Evolutionary conservation across 2,113 vertebrate genomes (phyloP), one percentile per base, ranked within the genome.

Genomic region (Setophaga petechia): DNA sequence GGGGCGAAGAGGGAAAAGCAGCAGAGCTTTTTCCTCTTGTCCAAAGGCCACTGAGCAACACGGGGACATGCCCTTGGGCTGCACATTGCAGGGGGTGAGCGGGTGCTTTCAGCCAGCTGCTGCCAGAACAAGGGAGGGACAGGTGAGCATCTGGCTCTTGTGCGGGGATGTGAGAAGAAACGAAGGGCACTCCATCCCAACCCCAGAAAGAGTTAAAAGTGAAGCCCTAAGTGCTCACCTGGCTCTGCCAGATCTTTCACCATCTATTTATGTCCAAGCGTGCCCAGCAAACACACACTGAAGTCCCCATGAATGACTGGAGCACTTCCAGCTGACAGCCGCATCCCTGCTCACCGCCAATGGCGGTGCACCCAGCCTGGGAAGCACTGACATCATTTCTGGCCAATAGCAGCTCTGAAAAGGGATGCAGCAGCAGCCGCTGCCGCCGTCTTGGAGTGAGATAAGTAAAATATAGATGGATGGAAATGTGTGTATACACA

Each of bases 311-410:
- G 99, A 99, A 99, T 98, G 98, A 99, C 98, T 98, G 97, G 98
- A 98, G 98, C 97, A 98, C 97, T 98, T 98, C 98, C 98, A 87
- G 97, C 98, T 98, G 98, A 98, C 97, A 97, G 95, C 98, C 97
- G 98, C 98, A 98, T 98, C 98, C 98, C 95, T 84, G 96, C 96
- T 54, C 93, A 94, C 96, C 95, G 97, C 99, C 99, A 99, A 99
- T 96, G 97, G 97, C 96, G 97, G 94, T 63, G 93, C 97, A 97
- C 97, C 97, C 97, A 97, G 97, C 96, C 97, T 97, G 97, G 97
- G 98, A 98, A 98, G 97, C 96, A 98, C 98, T 99, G 98, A 99
- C 99, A 99, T 99, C 99, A 99, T 99, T 97, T 97, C 93, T 97
- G 97, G 98, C 99, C 99, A 99, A 99, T 99, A 92, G 97, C 94